Percentiles rank a stretch among this genome's conserved stretches.
Conservation (phyloP, 2,888 invertebrate genomes). For the Plagodis pulveraria region DNA sequence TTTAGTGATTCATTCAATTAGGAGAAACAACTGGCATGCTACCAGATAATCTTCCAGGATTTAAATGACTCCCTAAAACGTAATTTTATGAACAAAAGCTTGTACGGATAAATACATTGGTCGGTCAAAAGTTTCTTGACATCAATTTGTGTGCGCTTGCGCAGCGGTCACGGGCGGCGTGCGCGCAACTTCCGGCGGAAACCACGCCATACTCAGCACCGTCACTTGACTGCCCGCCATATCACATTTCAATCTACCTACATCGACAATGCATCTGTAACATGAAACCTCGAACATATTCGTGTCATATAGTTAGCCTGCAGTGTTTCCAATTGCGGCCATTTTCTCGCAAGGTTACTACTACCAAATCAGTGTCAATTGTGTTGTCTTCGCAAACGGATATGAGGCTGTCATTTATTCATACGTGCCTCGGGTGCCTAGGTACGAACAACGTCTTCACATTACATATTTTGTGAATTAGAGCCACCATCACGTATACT, state of each 20-base stretch:
- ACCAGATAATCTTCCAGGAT: conserved; percentile 24
- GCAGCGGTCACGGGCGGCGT: conserved; percentile 77
- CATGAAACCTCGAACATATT: conserved; percentile 47
- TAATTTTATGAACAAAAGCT: conserved; percentile 21
- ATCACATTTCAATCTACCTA: conserved; percentile 49
- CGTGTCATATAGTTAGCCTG: conserved; percentile 32
- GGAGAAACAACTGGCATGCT: conserved; percentile 23
- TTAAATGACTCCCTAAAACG: conserved; percentile 17
- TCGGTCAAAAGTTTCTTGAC: conserved; percentile 27
- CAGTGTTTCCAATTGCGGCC: conserved; percentile 51
- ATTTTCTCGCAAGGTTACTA: conserved; percentile 59
- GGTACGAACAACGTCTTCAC: conserved; percentile 41
- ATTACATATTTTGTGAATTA: conserved; percentile 11
- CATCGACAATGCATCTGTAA: conserved; percentile 49
- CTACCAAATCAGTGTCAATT: conserved; percentile 67
- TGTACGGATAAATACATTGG: conserved; percentile 9
- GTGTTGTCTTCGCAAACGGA: conserved; percentile 47
- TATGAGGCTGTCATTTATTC: conserved; percentile 49
- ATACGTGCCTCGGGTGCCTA: conserved; percentile 47
- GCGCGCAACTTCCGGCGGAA: conserved; percentile 81
- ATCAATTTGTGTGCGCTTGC: conserved; percentile 36
- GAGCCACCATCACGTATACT: conserved; percentile 3
- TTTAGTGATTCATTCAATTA: conserved; percentile 29
- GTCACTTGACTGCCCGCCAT: conserved; percentile 47
- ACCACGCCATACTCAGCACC: conserved; percentile 64